Evolutionary conservation across 2,888 invertebrate genomes (phyloP), one percentile per base, ranked within the genome.

Genomic region (Erebia ligea): DNA sequence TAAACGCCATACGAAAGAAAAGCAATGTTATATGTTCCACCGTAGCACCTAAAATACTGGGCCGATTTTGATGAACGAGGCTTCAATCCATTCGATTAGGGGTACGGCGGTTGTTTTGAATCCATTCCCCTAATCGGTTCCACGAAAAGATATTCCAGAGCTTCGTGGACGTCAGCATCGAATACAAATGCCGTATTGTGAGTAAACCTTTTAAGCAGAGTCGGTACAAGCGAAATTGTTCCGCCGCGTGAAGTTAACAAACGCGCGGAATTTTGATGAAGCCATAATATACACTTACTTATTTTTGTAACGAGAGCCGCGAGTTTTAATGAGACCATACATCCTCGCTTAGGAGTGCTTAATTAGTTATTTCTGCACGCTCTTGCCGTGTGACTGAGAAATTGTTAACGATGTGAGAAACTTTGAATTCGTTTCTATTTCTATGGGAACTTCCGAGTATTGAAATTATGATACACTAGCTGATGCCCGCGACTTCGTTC

Each of bases 211-310:
- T 77, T 76, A 80, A 82, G 77, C 75, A 71, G 66, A 73, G 68
- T 67, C 58, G 61, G n/a, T 69, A 58, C 52, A 68, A 73, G 75
- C 73, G 77, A 78, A 82, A 83, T 83, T 84, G 83, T 83, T 82
- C 79, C 79, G 77, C 73, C 78, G 80, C 77, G 65, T 73, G 77
- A 85, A 85, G 82, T 84, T 84, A 85, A 84, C 82, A 81, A 84
- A 79, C 76, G 79, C 79, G 76, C 78, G 78, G 83, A 83, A 85
- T 86, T 84, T 82, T 85, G 83, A 85, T 86, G 84, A 84, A 82
- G 76, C 79, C 67, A 67, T 70, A 45, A 11, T 5, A 78, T 73
- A 81, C 78, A 72, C 67, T 78, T 73, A 68, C 73, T 70, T 83
- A 82, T 83, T 82, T 82, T 82, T 83, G 80, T 80, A 84, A 84